Conservation (phyloP, 2,113 vertebrate species). For the Picathartes gymnocephalus region DNA sequence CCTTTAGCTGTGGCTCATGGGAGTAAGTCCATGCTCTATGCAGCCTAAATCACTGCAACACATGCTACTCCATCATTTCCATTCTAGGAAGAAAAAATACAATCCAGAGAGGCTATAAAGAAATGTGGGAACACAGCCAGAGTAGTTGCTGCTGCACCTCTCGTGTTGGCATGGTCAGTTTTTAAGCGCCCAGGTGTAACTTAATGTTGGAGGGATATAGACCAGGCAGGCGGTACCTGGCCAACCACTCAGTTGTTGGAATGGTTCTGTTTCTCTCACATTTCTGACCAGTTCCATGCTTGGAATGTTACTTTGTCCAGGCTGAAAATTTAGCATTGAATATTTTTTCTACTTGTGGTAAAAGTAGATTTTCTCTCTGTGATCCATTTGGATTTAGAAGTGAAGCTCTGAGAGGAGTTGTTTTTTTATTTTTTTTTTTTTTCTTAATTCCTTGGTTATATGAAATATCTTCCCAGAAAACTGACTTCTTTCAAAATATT, state of each 20-base stretch:
- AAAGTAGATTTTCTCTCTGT: neutral
- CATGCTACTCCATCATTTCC: constrained; percentile 39
- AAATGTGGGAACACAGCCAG: constrained; percentile 1
- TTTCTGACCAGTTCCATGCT: neutral
- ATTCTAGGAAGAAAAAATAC: constrained; percentile 56
- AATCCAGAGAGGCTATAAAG: neutral
- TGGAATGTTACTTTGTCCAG: neutral
- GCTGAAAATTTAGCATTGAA: neutral
- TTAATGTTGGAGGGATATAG: neutral
- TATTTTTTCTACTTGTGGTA: neutral
- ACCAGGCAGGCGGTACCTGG: neutral
- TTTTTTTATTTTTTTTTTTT: neutral
- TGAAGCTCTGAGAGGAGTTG: neutral
- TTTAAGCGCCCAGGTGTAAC: neutral
- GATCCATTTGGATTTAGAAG: neutral
- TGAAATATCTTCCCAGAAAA: neutral
- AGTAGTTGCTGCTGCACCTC: neutral
- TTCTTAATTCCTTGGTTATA: neutral
- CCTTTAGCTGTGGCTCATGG: neutral
- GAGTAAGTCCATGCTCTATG: constrained; percentile 9
- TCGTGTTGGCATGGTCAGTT: neutral
- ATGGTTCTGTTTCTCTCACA: neutral
- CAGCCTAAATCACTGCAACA: neutral
- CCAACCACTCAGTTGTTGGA: neutral
- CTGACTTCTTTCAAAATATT: neutral